Conservation (phyloP, 2,797 vertebrate species). For the Brachyrhaphis roseni region DNA sequence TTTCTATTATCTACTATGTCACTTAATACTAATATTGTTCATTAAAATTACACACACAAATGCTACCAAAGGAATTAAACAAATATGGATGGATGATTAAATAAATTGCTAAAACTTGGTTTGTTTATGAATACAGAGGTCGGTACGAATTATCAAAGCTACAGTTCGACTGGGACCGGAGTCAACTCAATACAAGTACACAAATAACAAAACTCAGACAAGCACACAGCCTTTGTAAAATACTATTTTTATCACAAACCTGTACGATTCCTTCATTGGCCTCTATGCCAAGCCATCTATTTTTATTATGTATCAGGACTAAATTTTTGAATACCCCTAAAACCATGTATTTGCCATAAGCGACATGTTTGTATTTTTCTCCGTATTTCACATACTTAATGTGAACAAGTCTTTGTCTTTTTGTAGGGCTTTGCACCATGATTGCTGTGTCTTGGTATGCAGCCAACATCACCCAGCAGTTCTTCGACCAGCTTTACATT, state of each 20-base stretch:
- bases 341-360: background rate
- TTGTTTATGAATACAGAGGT: background rate
- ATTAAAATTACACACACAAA: background rate
- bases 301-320: background rate
- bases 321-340: background rate
- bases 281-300: background rate
- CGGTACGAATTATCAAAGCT: background rate
- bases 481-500: conserved; percentile 85
- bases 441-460: conserved; percentile 91
- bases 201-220: background rate
- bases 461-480: conserved; percentile 87
- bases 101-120: background rate
- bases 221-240: background rate
- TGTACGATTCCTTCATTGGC: background rate
- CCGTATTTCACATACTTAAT: background rate
- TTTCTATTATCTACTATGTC: background rate
- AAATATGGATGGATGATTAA: background rate
- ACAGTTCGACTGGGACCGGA: background rate
- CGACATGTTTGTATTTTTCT: background rate
- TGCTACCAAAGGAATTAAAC: background rate
- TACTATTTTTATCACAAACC: background rate
- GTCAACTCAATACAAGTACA: background rate
- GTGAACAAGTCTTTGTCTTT: conserved; percentile 13
- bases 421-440: conserved; percentile 86
- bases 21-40: background rate